Base-by-base conservation (phyloP, 1,140 invertebrate species). In the Drosophila lacertosa region DNA sequence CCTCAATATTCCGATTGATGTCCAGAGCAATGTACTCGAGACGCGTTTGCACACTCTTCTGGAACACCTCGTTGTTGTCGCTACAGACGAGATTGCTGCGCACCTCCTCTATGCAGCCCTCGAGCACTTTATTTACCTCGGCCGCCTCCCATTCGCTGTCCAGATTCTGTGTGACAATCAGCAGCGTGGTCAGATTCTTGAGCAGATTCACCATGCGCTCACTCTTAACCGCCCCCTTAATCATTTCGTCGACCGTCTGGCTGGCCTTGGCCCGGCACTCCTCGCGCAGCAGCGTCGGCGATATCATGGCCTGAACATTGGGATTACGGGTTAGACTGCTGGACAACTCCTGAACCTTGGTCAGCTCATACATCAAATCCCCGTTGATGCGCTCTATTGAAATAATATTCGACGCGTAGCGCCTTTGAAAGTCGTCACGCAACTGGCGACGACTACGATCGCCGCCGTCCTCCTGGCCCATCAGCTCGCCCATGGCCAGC, bases 141-240 rank as follows among this genome's bases (percentile, higher is more conserved):
- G 96, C 95, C 91, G 98, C 96, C 10, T 79, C 74, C 40, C 64
- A 74, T 40, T 95, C 96, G 92, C 97, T 96, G 7, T 96, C 96
- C 64, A 99, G 93, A 91, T 95, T 97, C 94, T 97, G 98, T 0
- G 98, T 95, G 93, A 99, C 97, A 37, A 98, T 92, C 94, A 99
- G 95, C 24, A 99, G 92, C 0, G 97, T 97, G 16, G 97, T 97
- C 16, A 99, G 93, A 91, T 97, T 95, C 44, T 95, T 95, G 4
- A 99, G 96, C 39, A 99, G 92, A 68, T 95, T 94, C 44, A 97
- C 92, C 90, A 96, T 93, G 26, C 92, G 92, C 20, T 92, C 74
- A 91, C 93, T 93, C 81, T 94, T 94, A 29, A 94, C 92, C 63
- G 94, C 93, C 42, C 92, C 92, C 86, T 96, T 96, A 45, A 75